Evolutionary conservation across 2,888 invertebrate genomes (phyloP), one percentile per base, ranked within the genome.

Genomic region (Listrodromus nycthemerus): DNA sequence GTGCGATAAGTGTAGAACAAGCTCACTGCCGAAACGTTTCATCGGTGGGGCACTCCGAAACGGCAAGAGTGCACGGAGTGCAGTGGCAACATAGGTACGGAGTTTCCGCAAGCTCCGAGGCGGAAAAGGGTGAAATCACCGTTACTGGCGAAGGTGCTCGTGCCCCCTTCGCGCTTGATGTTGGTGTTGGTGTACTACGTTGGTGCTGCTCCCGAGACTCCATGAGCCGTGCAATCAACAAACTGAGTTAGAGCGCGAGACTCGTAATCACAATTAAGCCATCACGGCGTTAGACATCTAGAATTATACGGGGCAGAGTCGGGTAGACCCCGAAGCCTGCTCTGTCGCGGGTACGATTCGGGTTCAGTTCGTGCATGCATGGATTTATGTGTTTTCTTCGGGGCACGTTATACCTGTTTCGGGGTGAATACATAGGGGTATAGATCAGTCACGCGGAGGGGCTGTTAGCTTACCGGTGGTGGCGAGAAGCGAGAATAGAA

Each of bases 241-340:
- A 87, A 88, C 87, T 85, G 82, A 88, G 85, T 84, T 86, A 85
- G 85, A 84, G 86, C 81, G 82, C 81, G 63, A 80, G 75, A 83
- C 82, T 80, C 86, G 85, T 85, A 82, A 86, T 87, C 86, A 85
- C 87, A 87, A 88, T 88, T 88, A 88, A 87, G 86, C 85, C 86
- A 83, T 87, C 86, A 83, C 82, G 87, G 87, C 87, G 86, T 87
- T 88, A 87, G 87, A 85, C 84, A 83, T 82, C 78, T 85, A 79
- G 83, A 87, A 86, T 88, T 87, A 88, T 86, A 61, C 58, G 58
- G 30, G 82, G 84, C 85, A 87, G 87, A 87, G 86, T 85, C 82
- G 83, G 82, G 78, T 80, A 78, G 83, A 82, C 55, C 63, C 73
- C 82, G 74, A 76, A 48, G 69, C 61, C 74, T 48, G 81, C 77